These are phyloP conservation scores for Pimpla rufipes DNA, from an alignment of 2,888 invertebrate species.

Conservation along the genomic window DNA sequence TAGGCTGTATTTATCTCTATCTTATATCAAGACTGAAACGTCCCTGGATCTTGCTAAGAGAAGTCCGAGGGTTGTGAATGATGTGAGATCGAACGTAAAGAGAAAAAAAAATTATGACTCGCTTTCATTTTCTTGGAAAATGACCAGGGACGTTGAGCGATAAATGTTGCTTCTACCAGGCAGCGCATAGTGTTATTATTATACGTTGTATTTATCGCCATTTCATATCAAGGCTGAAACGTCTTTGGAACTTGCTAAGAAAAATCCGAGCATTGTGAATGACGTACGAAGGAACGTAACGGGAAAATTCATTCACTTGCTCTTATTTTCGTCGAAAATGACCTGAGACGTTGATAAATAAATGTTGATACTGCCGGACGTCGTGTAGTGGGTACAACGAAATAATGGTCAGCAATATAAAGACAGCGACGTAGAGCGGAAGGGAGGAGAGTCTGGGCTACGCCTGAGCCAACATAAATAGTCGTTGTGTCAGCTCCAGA, in stretches of 20 bases:
- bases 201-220: neutral
- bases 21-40: neutral
- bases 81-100: neutral
- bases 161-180: neutral
- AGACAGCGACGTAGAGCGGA: conserved; percentile 23
- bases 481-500: conserved; percentile 67
- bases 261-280: neutral
- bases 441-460: conserved; percentile 46
- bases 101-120: neutral
- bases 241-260: neutral
- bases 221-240: neutral
- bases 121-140: neutral
- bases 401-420: conserved; percentile 16
- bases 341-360: neutral
- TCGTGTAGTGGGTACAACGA: neutral
- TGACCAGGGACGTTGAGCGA: neutral
- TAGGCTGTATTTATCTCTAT: neutral
- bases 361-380: neutral
- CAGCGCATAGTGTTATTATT: neutral
- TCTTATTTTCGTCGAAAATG: neutral
- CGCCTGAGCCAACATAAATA: conserved; percentile 67
- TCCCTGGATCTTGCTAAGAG: too few relatives aligned
- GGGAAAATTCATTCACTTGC: neutral
- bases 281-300: neutral
- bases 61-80: neutral